Base-by-base conservation (phyloP, 35 echinoderm and acorn worm species). In the Stichopus chloronotus region DNA sequence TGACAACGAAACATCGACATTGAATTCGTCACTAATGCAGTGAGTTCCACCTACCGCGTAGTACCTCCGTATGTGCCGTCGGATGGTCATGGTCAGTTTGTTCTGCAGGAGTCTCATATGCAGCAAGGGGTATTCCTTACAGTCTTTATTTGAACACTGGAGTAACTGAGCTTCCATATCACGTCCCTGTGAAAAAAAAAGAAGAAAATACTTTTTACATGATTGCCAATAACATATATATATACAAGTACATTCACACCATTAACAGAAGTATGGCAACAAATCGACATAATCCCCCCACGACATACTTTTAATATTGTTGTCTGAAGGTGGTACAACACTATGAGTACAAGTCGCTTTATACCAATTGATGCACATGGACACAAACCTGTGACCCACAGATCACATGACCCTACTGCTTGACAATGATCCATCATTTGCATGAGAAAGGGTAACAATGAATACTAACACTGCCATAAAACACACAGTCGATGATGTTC, bases 401-500 rank as follows among this genome's bases (percentile, higher is more conserved):
- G 30, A 43, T 43, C 30, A 43, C 30, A 43, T 43, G 30, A 43
- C 30, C 30, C 30, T 43, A 43, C 30, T 43, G 30, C 30, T 43
- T 43, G 30, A 43, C 30, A 43, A 43, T 43, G 30, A 43, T 43
- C 30, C 30, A 43, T 43, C 30, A 43, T 43, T 43, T 43, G 30
- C 30, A 43, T 43, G 30, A 43, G 30, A 43, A 43, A 43, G 30
- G 30, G 30, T 1, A 43, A 43, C 30, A 43, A 43, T 43, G 30
- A 43, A 43, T 77, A 95, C 96, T 92, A 83, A 99, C 97, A 54
- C 81, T 92, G 80, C 97, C 95, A 90, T 94, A 94, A 72, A 99
- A 96, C 4, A 99, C 97, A 86, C 82, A 90, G 59, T 99, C 97
- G 5, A 99, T 88, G 52, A 99, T 99, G 56, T 96, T 99, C 83